Evolutionary conservation across 2,113 vertebrate genomes (phyloP).

Genomic region (Anguilla japonica): DNA sequence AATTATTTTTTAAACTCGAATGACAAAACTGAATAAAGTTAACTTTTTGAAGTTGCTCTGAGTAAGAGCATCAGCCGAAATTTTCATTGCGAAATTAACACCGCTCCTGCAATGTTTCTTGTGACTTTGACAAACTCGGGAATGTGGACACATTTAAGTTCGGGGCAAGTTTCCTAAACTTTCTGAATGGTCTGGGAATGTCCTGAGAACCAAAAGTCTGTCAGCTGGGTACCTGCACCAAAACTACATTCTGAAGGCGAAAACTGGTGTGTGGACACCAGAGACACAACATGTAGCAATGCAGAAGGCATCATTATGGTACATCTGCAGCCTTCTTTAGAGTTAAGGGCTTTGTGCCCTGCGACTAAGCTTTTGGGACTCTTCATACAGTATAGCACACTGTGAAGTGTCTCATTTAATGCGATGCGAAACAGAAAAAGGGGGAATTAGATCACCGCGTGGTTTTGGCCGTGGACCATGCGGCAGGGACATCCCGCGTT

Average conservation of each 20-base stretch:
- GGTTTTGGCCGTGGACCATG: background rate
- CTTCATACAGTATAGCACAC: background rate
- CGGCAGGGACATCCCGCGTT: background rate
- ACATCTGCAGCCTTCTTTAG: background rate
- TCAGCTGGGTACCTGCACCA: background rate
- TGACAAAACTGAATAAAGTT: no score
- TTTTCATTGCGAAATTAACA: no score
- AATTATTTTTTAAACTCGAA: no score
- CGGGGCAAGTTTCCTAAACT: no score
- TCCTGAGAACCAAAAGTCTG: no score
- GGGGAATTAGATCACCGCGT: background rate
- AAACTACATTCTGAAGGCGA: background rate
- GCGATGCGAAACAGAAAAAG: background rate
- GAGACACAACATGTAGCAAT: background rate
- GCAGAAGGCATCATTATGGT: background rate
- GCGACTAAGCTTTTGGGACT: background rate
- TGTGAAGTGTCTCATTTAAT: background rate
- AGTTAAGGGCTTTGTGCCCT: no score
- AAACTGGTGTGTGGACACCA: background rate
- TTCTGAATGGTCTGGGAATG: no score
- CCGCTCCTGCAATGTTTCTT: no score
- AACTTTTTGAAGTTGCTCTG: no score
- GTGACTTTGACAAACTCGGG: no score
- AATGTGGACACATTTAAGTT: no score
- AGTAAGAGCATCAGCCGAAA: no score